Evolutionary conservation across 2,113 vertebrate genomes (phyloP), one percentile per base, ranked within the genome.

Genomic region (Siphamia tubifer): DNA sequence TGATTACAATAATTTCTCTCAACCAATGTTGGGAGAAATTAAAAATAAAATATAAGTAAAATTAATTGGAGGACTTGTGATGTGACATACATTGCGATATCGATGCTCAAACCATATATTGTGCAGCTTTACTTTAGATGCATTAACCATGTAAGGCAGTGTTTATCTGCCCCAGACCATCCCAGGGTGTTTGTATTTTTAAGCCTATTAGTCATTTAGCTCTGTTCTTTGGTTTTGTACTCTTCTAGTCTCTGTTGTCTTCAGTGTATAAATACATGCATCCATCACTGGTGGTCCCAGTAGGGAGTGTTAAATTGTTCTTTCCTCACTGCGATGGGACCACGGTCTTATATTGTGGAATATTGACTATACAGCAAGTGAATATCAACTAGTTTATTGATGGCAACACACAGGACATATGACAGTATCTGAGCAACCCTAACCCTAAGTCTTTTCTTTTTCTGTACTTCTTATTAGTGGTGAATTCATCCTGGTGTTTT

Each of bases 321-420:
- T 5, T 4, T 47, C 2, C 24, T 52, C n/a, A 30, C 31, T 6
- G 31, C 11, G 25, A 12, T n/a, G 39, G 25, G 25, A 56, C 16
- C 47, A 19, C 30, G n/a, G 19, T 63, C 28, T 83, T 28, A 55
- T 15, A 63, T 45, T 48, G 11, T 55, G 34, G 67, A 60, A 23
- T 34, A 58, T 56, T 61, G 60, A 73, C 53, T 35, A 13, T 4
- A 8, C 53, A 54, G 47, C 30, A 10, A 28, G 1, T 8, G 5
- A 15, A 23, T 12, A 45, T 43, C 11, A 1, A 25, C 36, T 28
- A 40, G 34, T 36, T 35, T 6, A 60, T 79, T 67, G 10, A 66
- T 45, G 10, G 15, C 9, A 56, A 8, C 38, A 42, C 9, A 27
- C 15, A 13, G 23, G 42, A 21, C 19, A 10, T 35, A 4, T 44